Evolutionary conservation across 2,113 vertebrate species (phyloP).

Genomic region (Carassius gibelio): DNA sequence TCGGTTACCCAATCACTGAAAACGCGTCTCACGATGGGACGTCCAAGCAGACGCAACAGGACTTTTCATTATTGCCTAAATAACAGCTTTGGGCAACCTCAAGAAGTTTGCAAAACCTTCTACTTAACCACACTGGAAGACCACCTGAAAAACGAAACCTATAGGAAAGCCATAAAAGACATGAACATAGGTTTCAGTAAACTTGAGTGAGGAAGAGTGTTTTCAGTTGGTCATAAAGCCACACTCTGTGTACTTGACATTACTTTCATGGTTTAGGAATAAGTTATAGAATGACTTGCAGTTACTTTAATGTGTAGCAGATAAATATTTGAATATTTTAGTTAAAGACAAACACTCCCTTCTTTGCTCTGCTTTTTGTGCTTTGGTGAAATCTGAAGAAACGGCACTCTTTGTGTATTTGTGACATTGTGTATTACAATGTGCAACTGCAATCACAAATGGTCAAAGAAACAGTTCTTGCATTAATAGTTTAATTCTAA

Average conservation of each 20-base stretch:
- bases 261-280: no score
- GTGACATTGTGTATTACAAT: not conserved
- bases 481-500: not conserved
- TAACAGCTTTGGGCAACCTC: not conserved
- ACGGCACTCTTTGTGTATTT: not conserved
- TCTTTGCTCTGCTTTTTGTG: not conserved
- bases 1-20: not conserved
- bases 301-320: no score
- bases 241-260: no score
- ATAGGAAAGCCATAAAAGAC: not conserved
- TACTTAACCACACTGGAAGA: not conserved
- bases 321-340: no score
- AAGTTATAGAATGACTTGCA: no score
- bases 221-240: no score
- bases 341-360: not conserved
- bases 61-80: not conserved
- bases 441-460: not conserved
- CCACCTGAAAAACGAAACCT: not conserved
- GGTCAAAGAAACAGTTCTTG: not conserved
- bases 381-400: not conserved
- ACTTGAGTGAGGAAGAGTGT: not conserved
- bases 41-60: not conserved
- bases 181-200: not conserved
- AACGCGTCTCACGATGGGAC: not conserved
- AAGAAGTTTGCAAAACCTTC: not conserved